A percentile compares a stretch with the other conserved stretches of the same genome.
phyloP scores from a whole-genome alignment of 2,113 vertebrate genomes.

The Micromys minutus region DNA sequence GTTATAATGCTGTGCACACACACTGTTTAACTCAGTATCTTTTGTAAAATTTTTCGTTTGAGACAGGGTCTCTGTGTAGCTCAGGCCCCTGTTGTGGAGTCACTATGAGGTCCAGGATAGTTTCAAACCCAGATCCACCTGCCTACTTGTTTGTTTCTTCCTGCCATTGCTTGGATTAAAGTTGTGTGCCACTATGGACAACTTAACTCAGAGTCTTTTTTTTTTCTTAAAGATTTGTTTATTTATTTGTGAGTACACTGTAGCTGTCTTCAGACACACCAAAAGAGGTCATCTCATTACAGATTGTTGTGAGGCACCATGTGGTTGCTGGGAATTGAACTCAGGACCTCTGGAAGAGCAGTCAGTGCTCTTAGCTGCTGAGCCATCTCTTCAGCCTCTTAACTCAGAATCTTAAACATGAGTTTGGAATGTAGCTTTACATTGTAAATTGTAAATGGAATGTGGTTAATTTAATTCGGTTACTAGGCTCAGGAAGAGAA shows the following conservation, averaged over 20 bases:
- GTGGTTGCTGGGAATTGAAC: too few species aligned
- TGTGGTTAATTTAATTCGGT: constrained; percentile 52
- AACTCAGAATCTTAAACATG: constrained; percentile 32
- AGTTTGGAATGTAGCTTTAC: constrained; percentile 13
- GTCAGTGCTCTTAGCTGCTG: too few species aligned
- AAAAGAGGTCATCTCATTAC: too few species aligned
- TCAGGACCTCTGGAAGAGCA: too few species aligned
- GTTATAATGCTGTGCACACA: neutral
- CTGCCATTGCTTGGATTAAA: neutral
- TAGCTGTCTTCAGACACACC: too few species aligned
- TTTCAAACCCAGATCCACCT: neutral
- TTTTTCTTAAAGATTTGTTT: too few species aligned
- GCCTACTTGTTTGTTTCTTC: neutral
- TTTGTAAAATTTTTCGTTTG: neutral
- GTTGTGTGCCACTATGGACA: neutral
- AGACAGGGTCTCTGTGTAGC: neutral
- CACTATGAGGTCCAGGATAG: neutral
- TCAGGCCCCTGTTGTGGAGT: neutral
- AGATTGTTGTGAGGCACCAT: too few species aligned
- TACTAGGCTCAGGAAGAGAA: neutral
- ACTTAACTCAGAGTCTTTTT: constrained; percentile 34
- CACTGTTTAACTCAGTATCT: neutral
- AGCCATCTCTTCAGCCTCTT: too few species aligned
- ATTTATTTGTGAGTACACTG: too few species aligned
- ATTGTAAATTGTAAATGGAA: constrained; percentile 58